Evolutionary conservation across 30 jellyfish, hydroid and myxozoan species (phyloP).

Genomic region (Sanderia malayensis): DNA sequence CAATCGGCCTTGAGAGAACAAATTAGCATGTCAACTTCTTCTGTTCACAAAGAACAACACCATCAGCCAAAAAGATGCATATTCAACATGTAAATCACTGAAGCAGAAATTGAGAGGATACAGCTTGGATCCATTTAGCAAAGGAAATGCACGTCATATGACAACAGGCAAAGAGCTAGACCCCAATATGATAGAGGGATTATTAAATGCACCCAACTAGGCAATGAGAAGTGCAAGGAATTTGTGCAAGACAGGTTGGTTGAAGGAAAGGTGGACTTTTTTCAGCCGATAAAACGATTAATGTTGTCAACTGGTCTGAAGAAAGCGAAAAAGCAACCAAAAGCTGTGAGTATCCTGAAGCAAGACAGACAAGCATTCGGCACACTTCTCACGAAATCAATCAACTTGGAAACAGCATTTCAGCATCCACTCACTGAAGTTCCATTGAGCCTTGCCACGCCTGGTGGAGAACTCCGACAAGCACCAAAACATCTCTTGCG

Average conservation of each 20-base stretch:
- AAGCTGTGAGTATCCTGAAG: constrained; percentile 22
- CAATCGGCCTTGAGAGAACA: constrained; percentile 26
- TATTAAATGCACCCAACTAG: constrained; percentile 31
- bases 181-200: constrained; percentile 10
- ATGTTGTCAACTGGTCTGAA: constrained; percentile 32
- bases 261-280: constrained; percentile 37
- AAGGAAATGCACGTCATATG: constrained; percentile 27
- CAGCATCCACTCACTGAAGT: constrained; percentile 34
- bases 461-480: constrained; percentile 13
- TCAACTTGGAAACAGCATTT: constrained; percentile 19
- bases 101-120: constrained; percentile 30
- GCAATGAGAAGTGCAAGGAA: constrained; percentile 18
- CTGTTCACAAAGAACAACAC: constrained; percentile 42
- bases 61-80: constrained; percentile 27
- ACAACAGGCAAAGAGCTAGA: constrained; percentile 33
- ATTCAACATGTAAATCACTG: constrained; percentile 7
- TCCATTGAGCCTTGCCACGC: constrained; percentile 35
- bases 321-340: constrained; percentile 9
- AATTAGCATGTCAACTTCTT: constrained; percentile 35
- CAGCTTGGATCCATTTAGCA: constrained; percentile 17
- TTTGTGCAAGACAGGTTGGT: constrained; percentile 36
- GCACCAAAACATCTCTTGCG: constrained; percentile 12
- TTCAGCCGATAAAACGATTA: constrained; percentile 17
- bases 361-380: constrained; percentile 58
- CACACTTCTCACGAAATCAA: constrained; percentile 11